Conservation (phyloP, 1,140 invertebrate species). For the Elysia chlorotica region DNA sequence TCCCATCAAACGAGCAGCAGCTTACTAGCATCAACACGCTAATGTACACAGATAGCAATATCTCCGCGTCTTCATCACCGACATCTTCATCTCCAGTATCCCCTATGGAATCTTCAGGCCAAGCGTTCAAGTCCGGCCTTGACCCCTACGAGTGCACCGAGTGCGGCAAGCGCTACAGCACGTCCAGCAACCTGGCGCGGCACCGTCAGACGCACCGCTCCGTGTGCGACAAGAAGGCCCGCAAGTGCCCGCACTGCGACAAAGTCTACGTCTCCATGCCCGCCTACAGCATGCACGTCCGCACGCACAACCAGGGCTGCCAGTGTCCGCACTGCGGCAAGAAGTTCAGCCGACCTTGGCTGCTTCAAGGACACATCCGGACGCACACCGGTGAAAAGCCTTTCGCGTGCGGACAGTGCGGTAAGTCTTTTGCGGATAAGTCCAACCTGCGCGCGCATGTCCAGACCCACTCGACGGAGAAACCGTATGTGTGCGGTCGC, state of each 20-base stretch:
- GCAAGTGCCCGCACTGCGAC: constrained; percentile 83
- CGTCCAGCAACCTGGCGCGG: constrained; percentile 60
- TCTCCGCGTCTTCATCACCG: constrained; percentile 13
- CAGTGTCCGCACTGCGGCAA: constrained; percentile 95
- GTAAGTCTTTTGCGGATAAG: constrained; percentile 96
- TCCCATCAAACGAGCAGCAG: background rate
- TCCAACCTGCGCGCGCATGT: constrained; percentile 98
- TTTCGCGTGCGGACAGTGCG: constrained; percentile 96
- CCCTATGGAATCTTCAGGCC: too few species aligned
- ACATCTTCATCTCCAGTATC: too few species aligned
- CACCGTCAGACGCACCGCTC: constrained; percentile 61
- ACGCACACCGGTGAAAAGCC: constrained; percentile 99
- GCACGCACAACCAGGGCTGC: constrained; percentile 91
- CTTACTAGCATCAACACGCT: background rate
- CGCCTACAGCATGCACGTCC: constrained; percentile 94
- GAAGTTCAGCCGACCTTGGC: constrained; percentile 92
- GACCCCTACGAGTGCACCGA: constrained; percentile 52
- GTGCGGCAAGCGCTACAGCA: constrained; percentile 61
- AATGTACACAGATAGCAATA: constrained; percentile 25
- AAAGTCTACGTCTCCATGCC: constrained; percentile 98
- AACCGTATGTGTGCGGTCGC: constrained; percentile 94
- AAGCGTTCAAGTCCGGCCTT: background rate
- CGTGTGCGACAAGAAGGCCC: constrained; percentile 56
- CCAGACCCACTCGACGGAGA: constrained; percentile 96
- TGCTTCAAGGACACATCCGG: constrained; percentile 92